phyloP scores from a whole-genome alignment of 2,113 vertebrate genomes.

The Cololabis saira region DNA sequence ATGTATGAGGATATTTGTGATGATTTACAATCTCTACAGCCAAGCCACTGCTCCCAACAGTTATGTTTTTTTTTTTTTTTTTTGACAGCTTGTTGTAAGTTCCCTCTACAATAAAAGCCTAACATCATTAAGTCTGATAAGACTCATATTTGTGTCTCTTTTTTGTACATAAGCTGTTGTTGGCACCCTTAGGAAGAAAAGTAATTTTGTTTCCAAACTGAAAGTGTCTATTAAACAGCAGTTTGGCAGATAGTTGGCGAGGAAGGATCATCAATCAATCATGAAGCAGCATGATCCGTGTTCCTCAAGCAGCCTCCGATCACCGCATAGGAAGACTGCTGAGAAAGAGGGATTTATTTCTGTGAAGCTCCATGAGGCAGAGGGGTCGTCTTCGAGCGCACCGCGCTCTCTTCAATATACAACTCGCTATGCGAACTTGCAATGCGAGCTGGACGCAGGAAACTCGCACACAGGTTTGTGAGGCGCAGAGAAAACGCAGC shows the following conservation, averaged over 20 bases:
- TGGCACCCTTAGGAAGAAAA: not conserved
- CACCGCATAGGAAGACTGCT: constrained; percentile 36
- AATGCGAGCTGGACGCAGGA: not conserved
- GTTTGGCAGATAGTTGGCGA: constrained; percentile 1
- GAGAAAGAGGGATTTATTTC: constrained; percentile 16
- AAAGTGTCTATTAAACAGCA: not conserved
- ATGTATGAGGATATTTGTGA: not conserved
- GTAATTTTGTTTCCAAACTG: constrained; percentile 3
- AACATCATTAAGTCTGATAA: constrained; percentile 33
- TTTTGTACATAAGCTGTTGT: not conserved
- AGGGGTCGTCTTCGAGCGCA: not conserved
- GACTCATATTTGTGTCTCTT: constrained; percentile 1
- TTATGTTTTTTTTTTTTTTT: not conserved
- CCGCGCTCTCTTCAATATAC: not conserved
- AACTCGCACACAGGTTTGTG: not conserved
- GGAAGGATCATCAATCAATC: constrained; percentile 51
- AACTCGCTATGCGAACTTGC: too few species aligned
- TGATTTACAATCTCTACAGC: not conserved
- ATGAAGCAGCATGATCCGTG: constrained; percentile 33
- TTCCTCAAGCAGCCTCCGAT: constrained; percentile 35
- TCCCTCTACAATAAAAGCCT: not conserved
- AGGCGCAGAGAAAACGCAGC: constrained; percentile 21
- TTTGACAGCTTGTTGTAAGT: constrained; percentile 22
- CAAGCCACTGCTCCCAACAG: not conserved
- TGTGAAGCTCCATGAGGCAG: not conserved